Evolutionary conservation across 2,797 vertebrate species (phyloP).

Genomic region (Mus minutoides): DNA sequence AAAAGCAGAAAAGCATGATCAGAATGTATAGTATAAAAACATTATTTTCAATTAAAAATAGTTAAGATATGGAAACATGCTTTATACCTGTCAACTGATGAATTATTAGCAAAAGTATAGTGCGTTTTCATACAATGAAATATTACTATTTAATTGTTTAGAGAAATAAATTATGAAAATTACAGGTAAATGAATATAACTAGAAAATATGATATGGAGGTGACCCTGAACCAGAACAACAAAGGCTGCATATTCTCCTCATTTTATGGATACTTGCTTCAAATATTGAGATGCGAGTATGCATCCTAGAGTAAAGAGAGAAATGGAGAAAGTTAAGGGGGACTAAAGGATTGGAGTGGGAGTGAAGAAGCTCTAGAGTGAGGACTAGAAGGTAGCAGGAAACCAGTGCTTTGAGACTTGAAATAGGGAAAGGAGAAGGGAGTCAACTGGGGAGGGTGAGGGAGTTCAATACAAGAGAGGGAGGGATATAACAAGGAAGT

Average conservation of each 20-base stretch:
- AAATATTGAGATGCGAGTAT: neutral
- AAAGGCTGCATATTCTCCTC: neutral
- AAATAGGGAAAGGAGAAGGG: neutral
- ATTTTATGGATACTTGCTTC: neutral
- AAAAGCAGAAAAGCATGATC: neutral
- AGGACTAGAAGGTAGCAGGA: neutral
- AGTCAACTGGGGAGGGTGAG: too few species aligned
- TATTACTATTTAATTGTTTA: neutral
- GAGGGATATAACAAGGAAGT: neutral
- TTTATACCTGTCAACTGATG: neutral
- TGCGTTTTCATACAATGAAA: neutral
- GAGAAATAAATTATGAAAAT: neutral
- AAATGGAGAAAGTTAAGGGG: neutral
- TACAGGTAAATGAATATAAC: neutral
- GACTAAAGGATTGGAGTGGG: neutral
- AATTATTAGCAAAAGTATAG: neutral
- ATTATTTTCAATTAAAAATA: neutral
- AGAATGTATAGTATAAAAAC: neutral
- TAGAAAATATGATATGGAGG: neutral
- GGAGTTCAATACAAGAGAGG: neutral
- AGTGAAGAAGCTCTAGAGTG: neutral
- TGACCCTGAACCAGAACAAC: neutral
- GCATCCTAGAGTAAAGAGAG: neutral
- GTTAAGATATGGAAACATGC: neutral
- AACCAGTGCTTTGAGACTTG: neutral